Evolutionary conservation across 30 jellyfish, hydroid and myxozoan species (phyloP).

Genomic region (Chrysaora quinquecirrha): DNA sequence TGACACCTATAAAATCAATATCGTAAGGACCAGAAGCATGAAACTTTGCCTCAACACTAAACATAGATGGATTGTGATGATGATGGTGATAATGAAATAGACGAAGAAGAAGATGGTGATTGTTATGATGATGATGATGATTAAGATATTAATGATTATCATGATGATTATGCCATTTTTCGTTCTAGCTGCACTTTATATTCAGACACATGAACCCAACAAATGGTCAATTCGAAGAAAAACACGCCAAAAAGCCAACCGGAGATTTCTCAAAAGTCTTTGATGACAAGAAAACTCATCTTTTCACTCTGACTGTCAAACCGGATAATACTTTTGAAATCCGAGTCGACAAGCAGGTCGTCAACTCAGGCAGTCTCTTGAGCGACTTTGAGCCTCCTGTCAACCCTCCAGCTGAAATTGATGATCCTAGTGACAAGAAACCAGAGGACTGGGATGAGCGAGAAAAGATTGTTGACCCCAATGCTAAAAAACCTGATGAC

Average conservation of each 20-base stretch:
- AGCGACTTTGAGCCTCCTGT: conserved; percentile 95
- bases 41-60: too few relatives aligned
- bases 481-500: conserved; percentile 93
- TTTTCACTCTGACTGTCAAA: conserved; percentile 69
- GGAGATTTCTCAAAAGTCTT: conserved; percentile 83
- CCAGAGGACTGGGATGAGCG: conserved; percentile 99
- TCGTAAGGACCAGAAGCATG: too few relatives aligned
- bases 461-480: conserved; percentile 87
- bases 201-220: conserved; percentile 95
- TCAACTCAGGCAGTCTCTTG: conserved; percentile 84
- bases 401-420: conserved; percentile 88
- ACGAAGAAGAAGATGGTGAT: too few relatives aligned
- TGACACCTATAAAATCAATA: too few relatives aligned
- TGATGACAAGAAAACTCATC: conserved; percentile 93
- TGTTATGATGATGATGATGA: too few relatives aligned
- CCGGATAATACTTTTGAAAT: conserved; percentile 86
- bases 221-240: conserved; percentile 88
- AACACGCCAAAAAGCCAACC: conserved; percentile 91
- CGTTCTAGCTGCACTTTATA: conserved; percentile 85
- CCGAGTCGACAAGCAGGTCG: conserved; percentile 75
- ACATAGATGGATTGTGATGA: too few relatives aligned
- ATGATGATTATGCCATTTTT: too few relatives aligned
- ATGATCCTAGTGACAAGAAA: conserved; percentile 93
- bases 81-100: too few relatives aligned
- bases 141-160: too few relatives aligned